Conservation (phyloP, 2,888 invertebrate species). For the Hecatera dysodea region DNA sequence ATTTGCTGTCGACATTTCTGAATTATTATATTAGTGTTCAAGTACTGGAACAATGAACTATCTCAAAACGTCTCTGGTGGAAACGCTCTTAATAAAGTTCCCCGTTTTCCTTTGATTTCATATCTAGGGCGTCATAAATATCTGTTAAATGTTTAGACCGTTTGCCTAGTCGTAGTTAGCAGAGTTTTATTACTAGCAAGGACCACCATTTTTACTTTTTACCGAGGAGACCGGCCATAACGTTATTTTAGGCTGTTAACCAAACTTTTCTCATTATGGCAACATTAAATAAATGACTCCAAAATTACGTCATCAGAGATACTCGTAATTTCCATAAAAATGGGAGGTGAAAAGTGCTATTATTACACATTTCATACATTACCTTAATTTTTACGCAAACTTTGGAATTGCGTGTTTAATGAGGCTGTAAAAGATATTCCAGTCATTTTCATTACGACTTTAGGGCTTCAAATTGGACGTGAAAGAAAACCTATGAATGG, state of each 20-base stretch:
- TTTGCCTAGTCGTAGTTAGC: background rate
- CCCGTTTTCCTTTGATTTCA: slow-evolving; percentile 22
- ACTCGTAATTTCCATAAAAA: slow-evolving; percentile 40
- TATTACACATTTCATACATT: slow-evolving; percentile 41
- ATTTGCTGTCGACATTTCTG: slow-evolving; percentile 45
- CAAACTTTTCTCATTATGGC: slow-evolving; percentile 52
- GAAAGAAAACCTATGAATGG: slow-evolving; percentile 53
- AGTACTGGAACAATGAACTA: slow-evolving; percentile 48
- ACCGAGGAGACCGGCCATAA: slow-evolving; percentile 10
- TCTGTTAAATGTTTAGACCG: slow-evolving; percentile 13
- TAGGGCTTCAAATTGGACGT: slow-evolving; percentile 39
- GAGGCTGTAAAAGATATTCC: slow-evolving; percentile 9
- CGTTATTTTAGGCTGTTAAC: slow-evolving; percentile 23
- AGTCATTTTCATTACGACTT: slow-evolving; percentile 4
- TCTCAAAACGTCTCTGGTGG: slow-evolving; percentile 27
- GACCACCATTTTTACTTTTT: slow-evolving; percentile 15
- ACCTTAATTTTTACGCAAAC: slow-evolving; percentile 41
- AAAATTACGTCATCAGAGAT: slow-evolving; percentile 48
- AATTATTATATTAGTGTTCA: slow-evolving; percentile 45
- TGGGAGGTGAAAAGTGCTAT: slow-evolving; percentile 35
- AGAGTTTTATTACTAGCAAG: background rate
- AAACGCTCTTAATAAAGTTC: slow-evolving; percentile 34
- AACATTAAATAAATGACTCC: slow-evolving; percentile 48
- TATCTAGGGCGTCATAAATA: slow-evolving; percentile 18
- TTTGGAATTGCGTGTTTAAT: slow-evolving; percentile 28